phyloP scores from a whole-genome alignment of 2,797 vertebrate genomes.

The Amniataba percoides region DNA sequence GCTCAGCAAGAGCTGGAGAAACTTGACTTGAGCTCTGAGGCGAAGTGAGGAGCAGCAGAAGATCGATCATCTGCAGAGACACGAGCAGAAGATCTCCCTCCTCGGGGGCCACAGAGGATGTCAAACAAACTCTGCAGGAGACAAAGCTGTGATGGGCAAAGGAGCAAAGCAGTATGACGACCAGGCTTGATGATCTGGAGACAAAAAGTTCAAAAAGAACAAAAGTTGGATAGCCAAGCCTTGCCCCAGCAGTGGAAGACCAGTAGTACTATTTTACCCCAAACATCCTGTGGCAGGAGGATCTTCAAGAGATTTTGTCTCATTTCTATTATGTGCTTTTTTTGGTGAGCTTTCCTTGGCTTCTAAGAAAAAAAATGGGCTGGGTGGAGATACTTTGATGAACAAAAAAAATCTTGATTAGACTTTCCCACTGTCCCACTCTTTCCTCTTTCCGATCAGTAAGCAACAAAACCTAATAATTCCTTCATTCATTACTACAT shows the following conservation, averaged over 20 bases:
- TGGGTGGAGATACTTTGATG: neutral
- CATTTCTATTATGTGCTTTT: neutral
- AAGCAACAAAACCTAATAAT: neutral
- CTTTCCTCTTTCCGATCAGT: neutral
- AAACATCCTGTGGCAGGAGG: neutral
- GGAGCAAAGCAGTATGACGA: constrained; percentile 12
- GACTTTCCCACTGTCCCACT: neutral
- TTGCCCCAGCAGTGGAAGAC: constrained; percentile 11
- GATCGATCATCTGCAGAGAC: constrained; percentile 48
- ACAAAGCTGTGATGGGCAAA: constrained; percentile 3
- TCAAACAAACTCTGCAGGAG: constrained; percentile 31
- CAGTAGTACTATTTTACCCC: neutral
- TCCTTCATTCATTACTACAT: neutral
- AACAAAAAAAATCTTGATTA: neutral
- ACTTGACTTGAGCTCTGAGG: constrained; percentile 34
- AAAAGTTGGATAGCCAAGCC: constrained; percentile 21
- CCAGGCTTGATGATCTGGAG: constrained; percentile 28
- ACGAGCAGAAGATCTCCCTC: constrained; percentile 24
- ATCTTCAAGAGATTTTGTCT: constrained; percentile 4
- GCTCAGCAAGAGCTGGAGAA: constrained; percentile 39
- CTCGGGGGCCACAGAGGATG: constrained; percentile 19
- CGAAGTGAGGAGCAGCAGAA: constrained; percentile 13
- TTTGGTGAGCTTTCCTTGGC: neutral
- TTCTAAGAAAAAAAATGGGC: constrained; percentile 18
- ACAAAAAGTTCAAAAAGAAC: constrained; percentile 24